Conservation (phyloP, 2,888 invertebrate species). For the Germaria angustata region DNA sequence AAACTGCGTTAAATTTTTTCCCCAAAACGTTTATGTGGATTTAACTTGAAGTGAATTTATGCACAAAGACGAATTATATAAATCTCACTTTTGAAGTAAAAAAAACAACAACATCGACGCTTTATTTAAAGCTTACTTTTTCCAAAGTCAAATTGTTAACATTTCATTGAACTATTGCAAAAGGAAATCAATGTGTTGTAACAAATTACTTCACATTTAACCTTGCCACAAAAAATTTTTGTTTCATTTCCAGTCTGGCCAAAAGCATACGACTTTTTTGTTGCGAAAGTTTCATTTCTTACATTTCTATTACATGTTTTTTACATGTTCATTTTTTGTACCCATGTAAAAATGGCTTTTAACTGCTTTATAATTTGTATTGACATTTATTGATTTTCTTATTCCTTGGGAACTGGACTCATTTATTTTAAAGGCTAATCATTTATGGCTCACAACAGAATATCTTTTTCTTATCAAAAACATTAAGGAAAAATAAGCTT, state of each 20-base stretch:
- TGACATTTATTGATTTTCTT: conserved; percentile 31
- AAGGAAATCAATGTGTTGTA: conserved; percentile 56
- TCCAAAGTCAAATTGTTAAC: conserved; percentile 44
- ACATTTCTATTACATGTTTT: background rate
- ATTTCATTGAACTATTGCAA: conserved; percentile 59
- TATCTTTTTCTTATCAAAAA: background rate
- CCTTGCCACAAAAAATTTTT: conserved; percentile 27
- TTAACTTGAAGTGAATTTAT: conserved; percentile 50
- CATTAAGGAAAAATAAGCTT: background rate
- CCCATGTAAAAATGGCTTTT: background rate
- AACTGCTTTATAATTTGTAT: conserved; percentile 40
- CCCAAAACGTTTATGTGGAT: conserved; percentile 35
- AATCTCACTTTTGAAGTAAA: background rate
- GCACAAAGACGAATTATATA: conserved; percentile 27
- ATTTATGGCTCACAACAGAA: background rate
- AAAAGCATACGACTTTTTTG: background rate
- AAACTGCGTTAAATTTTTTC: conserved; percentile 3
- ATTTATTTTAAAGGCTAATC: background rate
- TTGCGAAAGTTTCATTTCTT: background rate
- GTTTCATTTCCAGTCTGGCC: conserved; percentile 34
- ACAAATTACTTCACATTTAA: conserved; percentile 55
- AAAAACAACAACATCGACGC: background rate
- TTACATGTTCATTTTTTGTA: too few species aligned
- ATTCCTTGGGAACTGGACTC: background rate
- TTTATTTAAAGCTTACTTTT: background rate